Evolutionary conservation across 2,888 invertebrate genomes (phyloP), one percentile per base, ranked within the genome.

Genomic region (Eupeodes luniger): DNA sequence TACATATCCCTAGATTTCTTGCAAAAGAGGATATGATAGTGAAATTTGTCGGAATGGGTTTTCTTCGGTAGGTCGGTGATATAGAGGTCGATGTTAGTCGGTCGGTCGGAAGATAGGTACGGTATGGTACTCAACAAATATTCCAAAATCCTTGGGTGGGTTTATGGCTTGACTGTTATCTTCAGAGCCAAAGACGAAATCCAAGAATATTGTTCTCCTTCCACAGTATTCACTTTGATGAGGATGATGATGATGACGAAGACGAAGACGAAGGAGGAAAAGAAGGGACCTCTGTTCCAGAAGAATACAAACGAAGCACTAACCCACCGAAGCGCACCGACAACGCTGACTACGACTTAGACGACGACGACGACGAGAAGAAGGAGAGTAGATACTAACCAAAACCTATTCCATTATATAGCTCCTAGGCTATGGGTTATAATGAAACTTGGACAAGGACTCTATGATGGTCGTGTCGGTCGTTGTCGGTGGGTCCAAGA

Each of bases 361-460:
- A 80, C 40, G 40, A 1, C 40, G 40, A 5, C 40, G 40, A 5
- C 40, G 40, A 5, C 40, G 40, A 7, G 40, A 9, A 40, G 4
- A 9, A 5, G 40, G 40, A 40, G 40, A 40, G 40, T 40, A 40
- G 80, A 70, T 36, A 53, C 70, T 55, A 67, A 88, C 76, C 74
- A 51, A 85, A 70, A 75, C 85, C 88, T 78, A 78, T 85, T 85
- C 81, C 74, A 80, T 77, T 55, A 85, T 49, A 87, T 59, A 70
- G 76, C 76, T 84, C 67, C 79, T 83, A 84, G 80, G 84, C 85
- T 81, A 78, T 80, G 85, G 81, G 84, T 66, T 66, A 85, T 85
- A 88, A 88, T 81, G 88, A 85, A 85, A 87, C 76, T 84, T 80
- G 87, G 87, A 84, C 84, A 84, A 70, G 70, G 80, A 83, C 75